These are phyloP conservation scores for Cirrhinus mrigala DNA, from an alignment of 2,797 vertebrate species.

Conservation along the genomic window DNA sequence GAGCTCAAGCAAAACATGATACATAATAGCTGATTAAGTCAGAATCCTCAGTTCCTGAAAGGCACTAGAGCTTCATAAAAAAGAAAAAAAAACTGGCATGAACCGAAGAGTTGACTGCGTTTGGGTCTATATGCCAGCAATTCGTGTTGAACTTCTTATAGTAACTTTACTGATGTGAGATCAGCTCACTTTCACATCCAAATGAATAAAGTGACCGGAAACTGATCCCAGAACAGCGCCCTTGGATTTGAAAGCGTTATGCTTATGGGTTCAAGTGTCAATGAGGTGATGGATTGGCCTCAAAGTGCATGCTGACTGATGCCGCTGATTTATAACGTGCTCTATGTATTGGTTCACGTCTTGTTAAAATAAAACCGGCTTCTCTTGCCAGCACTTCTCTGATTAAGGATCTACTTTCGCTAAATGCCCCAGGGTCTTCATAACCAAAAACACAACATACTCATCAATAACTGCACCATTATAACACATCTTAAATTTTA, in stretches of 20 bases:
- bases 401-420: conserved; percentile 71
- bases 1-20: conserved; percentile 35
- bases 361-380: conserved; percentile 68
- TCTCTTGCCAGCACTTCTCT: conserved; percentile 70
- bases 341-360: conserved; percentile 70
- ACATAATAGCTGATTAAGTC: conserved; percentile 28
- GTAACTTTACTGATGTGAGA: conserved; percentile 15
- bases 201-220: conserved; percentile 29
- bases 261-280: conserved; percentile 30
- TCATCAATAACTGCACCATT: conserved; percentile 28
- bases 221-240: conserved; percentile 34
- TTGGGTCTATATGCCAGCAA: background rate
- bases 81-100: conserved; percentile 16
- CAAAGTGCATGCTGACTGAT: conserved; percentile 65
- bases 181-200: conserved; percentile 22
- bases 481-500: conserved; percentile 13
- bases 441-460: conserved; percentile 23
- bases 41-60: conserved; percentile 13
- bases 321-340: conserved; percentile 73
- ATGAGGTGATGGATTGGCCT: conserved; percentile 61
- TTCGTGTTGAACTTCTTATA: conserved; percentile 13
- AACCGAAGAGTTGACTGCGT: background rate
- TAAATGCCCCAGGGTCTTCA: conserved; percentile 59
- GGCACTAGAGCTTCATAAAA: background rate
- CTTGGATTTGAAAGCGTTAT: conserved; percentile 38